Evolutionary conservation across 2,113 vertebrate genomes (phyloP), one percentile per base, ranked within the genome.

Genomic region (Odobenus rosmarus): DNA sequence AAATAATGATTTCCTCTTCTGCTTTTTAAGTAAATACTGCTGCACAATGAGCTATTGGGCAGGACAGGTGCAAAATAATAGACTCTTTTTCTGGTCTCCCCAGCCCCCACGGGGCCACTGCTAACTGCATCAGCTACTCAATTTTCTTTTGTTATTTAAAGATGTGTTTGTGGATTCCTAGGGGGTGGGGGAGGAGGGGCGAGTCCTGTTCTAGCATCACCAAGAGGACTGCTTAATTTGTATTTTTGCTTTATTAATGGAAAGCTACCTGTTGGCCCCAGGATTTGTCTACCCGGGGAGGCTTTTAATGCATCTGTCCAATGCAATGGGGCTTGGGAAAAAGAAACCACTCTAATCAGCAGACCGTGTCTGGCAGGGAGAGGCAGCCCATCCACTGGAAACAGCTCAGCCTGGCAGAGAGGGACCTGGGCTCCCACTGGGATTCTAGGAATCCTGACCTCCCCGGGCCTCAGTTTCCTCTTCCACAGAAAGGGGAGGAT

Each of bases 121-220:
- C 92, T 96, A 96, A 96, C 96, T 93, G 92, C 87, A 59, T 74
- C 46, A 76, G 97, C 93, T 88, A 96, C 93, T 92, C 96, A 94
- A 92, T 97, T 95, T 97, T 96, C 96, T 94, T 93, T 97, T 97
- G 95, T 98, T 97, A 97, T 98, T 98, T 97, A 98, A 98, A 97
- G 97, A 97, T 84, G 28, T 97, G 94, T 97, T 97, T 96, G 94
- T 94, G 92, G 76, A 96, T 97, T 98, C 97, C 98, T 98, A 94
- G 94, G 51, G 79, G 69, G 72, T 0, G 7, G 51, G 81, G 36
- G 59, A 67, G 53, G 90, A 61, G 62, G 90, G 62, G 57, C 1
- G 1, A 93, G 92, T 51, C 90, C 42, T 79, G 80, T 88, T 96
- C 84, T 84, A 64, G 84, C 94, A 93, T 92, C 87, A 79, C 95